These are phyloP conservation scores for Eugnorisma glareosa DNA, from an alignment of 2,888 invertebrate species.

Conservation along the genomic window DNA sequence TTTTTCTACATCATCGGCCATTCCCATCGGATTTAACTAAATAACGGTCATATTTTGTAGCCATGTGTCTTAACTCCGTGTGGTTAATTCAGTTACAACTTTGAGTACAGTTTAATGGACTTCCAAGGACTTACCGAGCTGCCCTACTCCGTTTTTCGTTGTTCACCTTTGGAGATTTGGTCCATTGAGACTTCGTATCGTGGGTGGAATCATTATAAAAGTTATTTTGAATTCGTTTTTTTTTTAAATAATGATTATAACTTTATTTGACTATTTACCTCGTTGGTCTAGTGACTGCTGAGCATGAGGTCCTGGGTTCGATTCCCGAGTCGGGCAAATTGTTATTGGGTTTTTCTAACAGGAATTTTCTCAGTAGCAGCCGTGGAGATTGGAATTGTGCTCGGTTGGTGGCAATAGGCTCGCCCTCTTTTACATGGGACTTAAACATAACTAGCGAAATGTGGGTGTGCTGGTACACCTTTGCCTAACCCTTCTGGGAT, in stretches of 20 bases:
- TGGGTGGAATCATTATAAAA: not conserved
- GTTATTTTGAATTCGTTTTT: not conserved
- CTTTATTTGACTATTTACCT: not conserved
- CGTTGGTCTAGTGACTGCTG: too few species aligned
- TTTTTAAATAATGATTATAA: not conserved
- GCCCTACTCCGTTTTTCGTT: constrained; percentile 1
- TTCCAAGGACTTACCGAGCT: not conserved
- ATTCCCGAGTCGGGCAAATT: too few species aligned
- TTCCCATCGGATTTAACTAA: not conserved
- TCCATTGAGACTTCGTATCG: not conserved
- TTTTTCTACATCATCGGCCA: not conserved
- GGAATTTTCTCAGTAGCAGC: too few species aligned
- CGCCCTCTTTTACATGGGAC: too few species aligned
- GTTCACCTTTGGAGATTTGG: constrained; percentile 10
- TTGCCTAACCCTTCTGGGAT: too few species aligned
- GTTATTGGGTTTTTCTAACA: too few species aligned
- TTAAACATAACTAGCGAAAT: too few species aligned
- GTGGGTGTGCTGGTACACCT: too few species aligned
- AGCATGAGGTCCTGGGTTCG: too few species aligned
- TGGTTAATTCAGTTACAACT: constrained; percentile 16
- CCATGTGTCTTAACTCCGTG: constrained; percentile 10
- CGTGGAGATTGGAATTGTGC: too few species aligned
- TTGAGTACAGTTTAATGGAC: constrained; percentile 14
- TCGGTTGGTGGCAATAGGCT: too few species aligned
- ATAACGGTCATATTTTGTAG: constrained; percentile 6